phyloP scores from a whole-genome alignment of 1,140 invertebrate genomes.

The Rhopalosiphum maidis region DNA sequence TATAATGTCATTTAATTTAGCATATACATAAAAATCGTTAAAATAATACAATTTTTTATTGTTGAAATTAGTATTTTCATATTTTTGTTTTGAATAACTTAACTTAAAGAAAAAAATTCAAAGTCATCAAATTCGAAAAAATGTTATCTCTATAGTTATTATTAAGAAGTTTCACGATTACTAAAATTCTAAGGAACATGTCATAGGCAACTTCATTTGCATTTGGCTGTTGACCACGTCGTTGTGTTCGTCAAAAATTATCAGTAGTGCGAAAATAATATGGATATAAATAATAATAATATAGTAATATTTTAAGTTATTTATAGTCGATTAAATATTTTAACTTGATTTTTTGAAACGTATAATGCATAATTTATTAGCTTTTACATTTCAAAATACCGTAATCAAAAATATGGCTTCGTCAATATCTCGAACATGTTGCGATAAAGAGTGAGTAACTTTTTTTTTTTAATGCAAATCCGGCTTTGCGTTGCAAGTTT shows the following conservation, averaged over 20 bases:
- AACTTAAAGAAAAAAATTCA: too few species aligned
- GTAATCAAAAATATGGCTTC: background rate
- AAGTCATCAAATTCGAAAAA: background rate
- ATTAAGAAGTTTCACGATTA: background rate
- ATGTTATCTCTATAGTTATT: background rate
- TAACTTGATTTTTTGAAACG: background rate
- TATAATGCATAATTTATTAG: background rate
- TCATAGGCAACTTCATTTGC: background rate
- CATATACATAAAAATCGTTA: too few species aligned
- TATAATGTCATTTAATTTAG: background rate
- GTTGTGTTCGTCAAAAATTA: background rate
- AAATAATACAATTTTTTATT: too few species aligned
- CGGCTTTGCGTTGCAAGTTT: background rate
- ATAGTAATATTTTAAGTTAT: background rate
- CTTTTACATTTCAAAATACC: background rate
- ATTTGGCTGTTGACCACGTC: background rate
- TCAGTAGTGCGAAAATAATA: background rate
- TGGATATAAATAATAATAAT: too few species aligned
- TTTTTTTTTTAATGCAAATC: background rate
- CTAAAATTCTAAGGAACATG: background rate
- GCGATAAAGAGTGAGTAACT: background rate
- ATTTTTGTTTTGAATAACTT: too few species aligned
- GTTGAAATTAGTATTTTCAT: too few species aligned
- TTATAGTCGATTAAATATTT: constrained; percentile 4
- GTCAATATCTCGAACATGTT: background rate